Conservation (phyloP, 23 tunicate genomes). For the Trididemnum clinides region DNA sequence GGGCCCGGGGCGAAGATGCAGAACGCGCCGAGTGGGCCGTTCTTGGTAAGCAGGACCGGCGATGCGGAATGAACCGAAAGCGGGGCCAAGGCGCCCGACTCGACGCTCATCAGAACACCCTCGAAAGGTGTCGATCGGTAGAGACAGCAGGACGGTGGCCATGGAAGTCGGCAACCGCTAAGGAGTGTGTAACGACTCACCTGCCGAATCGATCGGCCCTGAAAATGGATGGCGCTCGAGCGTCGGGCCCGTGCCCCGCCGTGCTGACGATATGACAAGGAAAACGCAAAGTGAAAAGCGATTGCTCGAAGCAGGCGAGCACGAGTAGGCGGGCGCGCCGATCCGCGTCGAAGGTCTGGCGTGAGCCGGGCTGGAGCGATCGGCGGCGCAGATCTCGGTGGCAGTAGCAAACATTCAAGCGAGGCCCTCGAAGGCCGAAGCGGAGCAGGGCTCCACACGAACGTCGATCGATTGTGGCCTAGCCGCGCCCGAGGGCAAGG, state of each 20-base stretch:
- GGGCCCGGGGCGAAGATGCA: too few relatives aligned
- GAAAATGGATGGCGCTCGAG: constrained; percentile 76
- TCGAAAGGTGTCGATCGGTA: constrained; percentile 47
- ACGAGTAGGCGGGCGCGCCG: constrained; percentile 72
- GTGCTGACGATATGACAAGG: constrained; percentile 19
- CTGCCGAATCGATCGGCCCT: constrained; percentile 79
- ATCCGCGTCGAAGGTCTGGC: constrained; percentile 13
- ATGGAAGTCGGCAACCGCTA: constrained; percentile 78
- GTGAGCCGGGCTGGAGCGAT: constrained; percentile 36
- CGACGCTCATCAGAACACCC: constrained; percentile 51
- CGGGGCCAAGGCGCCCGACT: constrained; percentile 45
- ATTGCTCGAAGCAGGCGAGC: constrained; percentile 4
- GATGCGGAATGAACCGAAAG: constrained; percentile 32
- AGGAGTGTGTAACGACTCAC: constrained; percentile 74
- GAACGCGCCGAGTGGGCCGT: too few relatives aligned
- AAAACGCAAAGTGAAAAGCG: too few relatives aligned
- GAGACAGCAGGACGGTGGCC: constrained; percentile 84
- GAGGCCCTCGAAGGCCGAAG: constrained; percentile 60
- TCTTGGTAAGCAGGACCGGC: too few relatives aligned
- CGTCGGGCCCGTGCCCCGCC: constrained; percentile 59
- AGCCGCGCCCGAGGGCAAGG: constrained; percentile 10
- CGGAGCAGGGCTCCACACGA: constrained; percentile 58
- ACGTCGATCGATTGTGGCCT: constrained; percentile 18
- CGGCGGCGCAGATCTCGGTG: constrained; percentile 49
- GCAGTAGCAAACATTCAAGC: constrained; percentile 44